Evolutionary conservation across 2,113 vertebrate genomes (phyloP), one percentile per base, ranked within the genome.

Genomic region (Engraulis encrasicolus): DNA sequence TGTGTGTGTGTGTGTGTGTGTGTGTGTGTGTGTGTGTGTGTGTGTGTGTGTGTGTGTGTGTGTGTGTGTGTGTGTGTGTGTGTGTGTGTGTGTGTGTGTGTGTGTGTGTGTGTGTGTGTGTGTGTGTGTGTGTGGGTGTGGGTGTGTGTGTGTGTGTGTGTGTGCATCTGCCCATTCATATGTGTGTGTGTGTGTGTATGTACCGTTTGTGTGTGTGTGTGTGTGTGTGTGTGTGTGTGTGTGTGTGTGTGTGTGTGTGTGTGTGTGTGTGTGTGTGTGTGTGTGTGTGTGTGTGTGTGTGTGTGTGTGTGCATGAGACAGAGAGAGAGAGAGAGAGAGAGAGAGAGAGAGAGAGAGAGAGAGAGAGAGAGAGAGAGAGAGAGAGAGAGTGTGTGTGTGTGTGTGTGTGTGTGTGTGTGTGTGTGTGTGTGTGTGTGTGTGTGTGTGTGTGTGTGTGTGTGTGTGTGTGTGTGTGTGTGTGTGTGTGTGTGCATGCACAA

Each of bases 351-450:
- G n/a, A n/a, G n/a, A n/a, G n/a, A n/a, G n/a, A n/a, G n/a, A n/a
- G n/a, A n/a, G n/a, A n/a, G n/a, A n/a, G n/a, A n/a, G n/a, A n/a
- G n/a, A n/a, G n/a, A n/a, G n/a, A n/a, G n/a, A n/a, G n/a, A n/a
- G n/a, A n/a, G n/a, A n/a, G n/a, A n/a, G n/a, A n/a, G n/a, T n/a
- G n/a, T n/a, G n/a, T n/a, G n/a, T n/a, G n/a, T n/a, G 48, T 82
- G 27, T 48, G 66, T 80, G 81, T 80, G 45, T 61, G 23, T 66
- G 61, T 81, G 58, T 81, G 84, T 81, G 40, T 19, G 40, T 48
- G 40, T 49, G 37, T 45, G 40, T 45, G 78, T 80, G 37, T 50
- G 38, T 20, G 80, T 48, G 52, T 66, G 79, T 80, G 79, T 54
- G 27, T 54, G 49, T 52, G 79, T 36, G 23, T 80, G 23, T n/a